phyloP scores from a whole-genome alignment of 2,113 vertebrate genomes.

The Marcusenius ussheri region DNA sequence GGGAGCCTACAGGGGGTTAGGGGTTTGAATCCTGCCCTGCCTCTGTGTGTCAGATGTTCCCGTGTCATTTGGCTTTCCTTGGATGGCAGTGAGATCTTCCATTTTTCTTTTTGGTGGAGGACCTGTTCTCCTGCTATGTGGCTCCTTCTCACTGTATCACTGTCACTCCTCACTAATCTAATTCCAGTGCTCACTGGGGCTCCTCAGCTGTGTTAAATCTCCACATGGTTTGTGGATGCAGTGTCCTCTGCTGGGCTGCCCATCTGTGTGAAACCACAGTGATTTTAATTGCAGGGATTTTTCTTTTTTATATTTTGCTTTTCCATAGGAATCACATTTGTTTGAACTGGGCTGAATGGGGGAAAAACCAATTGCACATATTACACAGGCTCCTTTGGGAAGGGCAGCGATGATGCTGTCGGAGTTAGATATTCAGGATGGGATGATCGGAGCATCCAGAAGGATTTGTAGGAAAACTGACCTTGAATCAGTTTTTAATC shows the following conservation, averaged over 20 bases:
- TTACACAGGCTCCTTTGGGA: not conserved
- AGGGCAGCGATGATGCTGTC: not conserved
- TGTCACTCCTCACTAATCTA: not conserved
- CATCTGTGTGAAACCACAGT: not conserved
- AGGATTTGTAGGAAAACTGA: not conserved
- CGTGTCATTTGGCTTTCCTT: not conserved
- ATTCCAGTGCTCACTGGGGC: not conserved
- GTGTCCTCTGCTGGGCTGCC: not conserved
- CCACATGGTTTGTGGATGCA: not conserved
- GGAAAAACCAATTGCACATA: not conserved
- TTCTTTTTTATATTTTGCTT: not conserved
- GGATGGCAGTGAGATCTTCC: not conserved
- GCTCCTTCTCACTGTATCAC: not conserved
- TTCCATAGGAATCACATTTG: not conserved
- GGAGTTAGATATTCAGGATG: not conserved
- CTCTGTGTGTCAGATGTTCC: not conserved
- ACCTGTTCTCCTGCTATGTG: not conserved
- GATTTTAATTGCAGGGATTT: not conserved
- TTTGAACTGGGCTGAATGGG: not conserved
- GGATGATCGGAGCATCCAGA: not conserved
- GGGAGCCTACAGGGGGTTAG: not conserved
- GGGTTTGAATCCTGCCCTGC: not conserved
- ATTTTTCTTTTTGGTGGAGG: not conserved
- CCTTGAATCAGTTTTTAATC: not conserved
- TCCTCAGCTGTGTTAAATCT: not conserved